Evolutionary conservation across 2,888 invertebrate species (phyloP).

Genomic region (Bellardia pandia): DNA sequence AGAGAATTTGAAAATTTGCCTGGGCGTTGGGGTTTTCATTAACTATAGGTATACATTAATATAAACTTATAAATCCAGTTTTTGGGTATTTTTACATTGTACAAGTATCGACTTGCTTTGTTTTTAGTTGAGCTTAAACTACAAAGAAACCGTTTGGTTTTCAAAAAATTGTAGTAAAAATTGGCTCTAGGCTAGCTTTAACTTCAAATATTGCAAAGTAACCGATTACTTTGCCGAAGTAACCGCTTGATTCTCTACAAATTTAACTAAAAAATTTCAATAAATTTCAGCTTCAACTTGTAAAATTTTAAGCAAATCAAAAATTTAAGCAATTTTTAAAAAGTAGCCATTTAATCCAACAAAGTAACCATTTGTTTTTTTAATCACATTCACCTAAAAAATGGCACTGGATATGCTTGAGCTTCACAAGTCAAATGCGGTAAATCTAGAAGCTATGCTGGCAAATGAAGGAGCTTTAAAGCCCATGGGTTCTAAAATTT

Average conservation of each 20-base stretch:
- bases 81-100: no score
- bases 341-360: background rate
- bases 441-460: constrained; percentile 87
- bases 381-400: constrained; percentile 85
- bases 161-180: no score
- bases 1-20: constrained; percentile 3
- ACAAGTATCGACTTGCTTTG: no score
- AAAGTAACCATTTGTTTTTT: constrained; percentile 8
- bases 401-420: constrained; percentile 88
- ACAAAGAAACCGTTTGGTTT: no score
- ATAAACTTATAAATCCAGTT: no score
- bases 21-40: constrained; percentile 15
- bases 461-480: constrained; percentile 88
- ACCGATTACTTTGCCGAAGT: no score
- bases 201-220: no score
- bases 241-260: no score
- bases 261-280: background rate
- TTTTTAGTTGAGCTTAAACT: no score
- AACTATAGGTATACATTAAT: background rate
- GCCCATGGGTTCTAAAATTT: constrained; percentile 86
- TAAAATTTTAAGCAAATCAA: background rate
- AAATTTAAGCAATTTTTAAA: background rate
- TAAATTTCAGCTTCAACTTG: background rate
- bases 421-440: constrained; percentile 87
- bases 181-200: no score